Conservation (phyloP, 2,797 vertebrate species). For the Passerculus sandwichensis region DNA sequence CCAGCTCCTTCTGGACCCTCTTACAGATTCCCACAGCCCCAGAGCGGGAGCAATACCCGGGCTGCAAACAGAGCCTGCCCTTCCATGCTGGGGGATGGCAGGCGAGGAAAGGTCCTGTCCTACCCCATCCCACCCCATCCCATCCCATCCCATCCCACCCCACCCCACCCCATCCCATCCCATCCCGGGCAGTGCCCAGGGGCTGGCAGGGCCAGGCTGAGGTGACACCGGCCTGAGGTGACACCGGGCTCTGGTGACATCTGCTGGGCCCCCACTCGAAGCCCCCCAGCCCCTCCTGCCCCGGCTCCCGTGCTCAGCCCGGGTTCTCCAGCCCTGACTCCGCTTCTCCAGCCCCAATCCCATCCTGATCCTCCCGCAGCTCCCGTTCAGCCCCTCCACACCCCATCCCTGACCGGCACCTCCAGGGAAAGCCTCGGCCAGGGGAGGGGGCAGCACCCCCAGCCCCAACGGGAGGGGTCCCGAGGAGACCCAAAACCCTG, state of each 20-base stretch:
- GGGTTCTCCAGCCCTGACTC: background rate
- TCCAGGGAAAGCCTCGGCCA: background rate
- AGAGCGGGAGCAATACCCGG: background rate
- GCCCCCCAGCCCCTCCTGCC: background rate
- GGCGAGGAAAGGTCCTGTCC: background rate
- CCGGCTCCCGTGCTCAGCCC: fast-evolving
- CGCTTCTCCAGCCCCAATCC: background rate
- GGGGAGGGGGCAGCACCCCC: background rate
- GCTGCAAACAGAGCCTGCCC: background rate
- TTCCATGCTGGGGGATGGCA: fast-evolving
- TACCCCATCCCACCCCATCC: no score
- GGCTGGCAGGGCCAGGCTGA: background rate
- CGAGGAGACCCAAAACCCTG: background rate
- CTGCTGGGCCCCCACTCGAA: background rate
- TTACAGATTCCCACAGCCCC: background rate
- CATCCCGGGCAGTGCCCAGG: background rate
- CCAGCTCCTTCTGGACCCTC: background rate
- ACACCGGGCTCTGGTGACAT: slow-evolving; percentile 17
- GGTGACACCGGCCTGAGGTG: background rate
- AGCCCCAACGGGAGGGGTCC: background rate
- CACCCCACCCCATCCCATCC: no score
- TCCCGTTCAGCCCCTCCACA: background rate
- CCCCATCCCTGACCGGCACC: fast-evolving
- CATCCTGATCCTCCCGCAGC: background rate
- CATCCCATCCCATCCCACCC: no score